Base-by-base conservation (phyloP, 2,888 invertebrate genomes). In the Rhodophaea formosa region DNA sequence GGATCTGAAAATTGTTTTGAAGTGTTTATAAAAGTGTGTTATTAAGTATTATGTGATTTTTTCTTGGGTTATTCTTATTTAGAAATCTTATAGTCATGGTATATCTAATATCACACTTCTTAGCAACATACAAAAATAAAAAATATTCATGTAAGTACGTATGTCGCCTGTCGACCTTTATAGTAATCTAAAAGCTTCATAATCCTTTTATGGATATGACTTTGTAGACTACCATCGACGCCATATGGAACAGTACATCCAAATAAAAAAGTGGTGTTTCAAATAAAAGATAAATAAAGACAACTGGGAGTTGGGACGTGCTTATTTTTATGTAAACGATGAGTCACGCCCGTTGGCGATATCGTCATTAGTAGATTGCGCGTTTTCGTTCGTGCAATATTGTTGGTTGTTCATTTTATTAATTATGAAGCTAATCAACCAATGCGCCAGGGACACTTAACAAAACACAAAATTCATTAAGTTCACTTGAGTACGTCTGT, bases 211-310 rank as follows among this genome's bases (percentile, higher is more conserved):
- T 83, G 86, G 88, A 62, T 80, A 78, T 79, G 85, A 82, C 77
- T 80, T 80, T 74, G 82, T 75, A 80, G 75, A 77, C 74, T 75
- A 74, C 75, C 76, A 80, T 73, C 71, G 66, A 66, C 67, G 73
- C 88, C 89, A 90, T 89, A 90, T 90, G 89, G 87, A 74, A 70
- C 66, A 55, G 82, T 84, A 87, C 86, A 80, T 69, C 76, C 79
- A 69, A 62, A 71, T 62, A 67, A 66, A 79, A 71, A 80, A 78
- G 56, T 62, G 42, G 58, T 58, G 53, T 58, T 56, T 55, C 62
- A 57, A 60, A 53, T 54, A 39, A 39, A 49, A 60, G 60, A 57
- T 30, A 62, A 47, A 45, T 35, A 59, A 45, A 56, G 45, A 57
- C 35, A 58, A 59, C 32, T 60, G 57, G 46, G 57, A 57, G 39